Conservation (phyloP, 2,113 vertebrate species). For the Daboia siamensis region DNA sequence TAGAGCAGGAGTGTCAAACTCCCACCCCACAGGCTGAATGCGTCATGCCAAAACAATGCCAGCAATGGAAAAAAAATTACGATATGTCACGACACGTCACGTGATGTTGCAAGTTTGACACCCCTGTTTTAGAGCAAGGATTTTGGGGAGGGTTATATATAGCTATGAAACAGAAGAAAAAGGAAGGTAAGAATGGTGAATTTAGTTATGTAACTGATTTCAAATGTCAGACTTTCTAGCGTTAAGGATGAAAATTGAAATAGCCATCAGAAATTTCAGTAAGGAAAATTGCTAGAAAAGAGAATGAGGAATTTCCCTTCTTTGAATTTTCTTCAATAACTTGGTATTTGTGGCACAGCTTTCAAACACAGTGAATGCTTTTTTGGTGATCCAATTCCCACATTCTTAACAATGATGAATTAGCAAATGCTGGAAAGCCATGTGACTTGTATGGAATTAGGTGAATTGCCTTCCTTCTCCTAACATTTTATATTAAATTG, state of each 20-base stretch:
- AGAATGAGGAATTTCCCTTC: background rate
- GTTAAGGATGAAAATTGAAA: background rate
- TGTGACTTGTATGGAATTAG: background rate
- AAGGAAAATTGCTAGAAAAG: background rate
- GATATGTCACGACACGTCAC: too few species aligned
- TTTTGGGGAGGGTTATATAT: background rate
- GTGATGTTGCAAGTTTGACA: background rate
- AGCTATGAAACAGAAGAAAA: background rate
- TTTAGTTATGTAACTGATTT: background rate
- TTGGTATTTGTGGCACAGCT: background rate
- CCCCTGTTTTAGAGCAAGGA: background rate
- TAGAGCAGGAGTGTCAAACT: background rate
- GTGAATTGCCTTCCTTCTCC: background rate
- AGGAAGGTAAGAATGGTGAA: background rate
- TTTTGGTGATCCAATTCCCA: background rate
- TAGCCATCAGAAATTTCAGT: background rate
- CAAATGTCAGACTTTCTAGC: background rate
- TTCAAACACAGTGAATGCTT: background rate
- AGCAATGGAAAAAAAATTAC: too few species aligned
- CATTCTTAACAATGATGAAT: background rate
- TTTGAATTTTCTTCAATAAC: background rate
- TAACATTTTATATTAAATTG: background rate
- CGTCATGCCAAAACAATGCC: too few species aligned
- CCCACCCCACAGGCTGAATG: too few species aligned
- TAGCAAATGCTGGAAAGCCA: background rate